Percentiles rank a stretch among this genome's conserved stretches.
Evolutionary conservation across 2,113 vertebrate species (phyloP).

Genomic region (Protobothrops mucrosquamatus): DNA sequence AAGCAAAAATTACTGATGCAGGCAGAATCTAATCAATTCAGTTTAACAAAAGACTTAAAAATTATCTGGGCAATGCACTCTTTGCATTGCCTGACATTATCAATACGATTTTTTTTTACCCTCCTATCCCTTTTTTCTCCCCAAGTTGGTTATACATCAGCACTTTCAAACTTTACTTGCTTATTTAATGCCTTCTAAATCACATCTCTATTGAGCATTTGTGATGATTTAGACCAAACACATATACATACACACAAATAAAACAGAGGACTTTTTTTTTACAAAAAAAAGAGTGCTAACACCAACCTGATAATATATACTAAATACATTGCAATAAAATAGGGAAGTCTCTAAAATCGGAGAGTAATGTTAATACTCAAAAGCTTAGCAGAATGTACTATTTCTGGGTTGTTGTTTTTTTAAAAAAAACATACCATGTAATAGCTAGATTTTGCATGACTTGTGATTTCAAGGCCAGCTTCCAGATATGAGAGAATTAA

Average conservation of each 20-base stretch:
- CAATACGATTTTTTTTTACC: not conserved
- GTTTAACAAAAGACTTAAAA: not conserved
- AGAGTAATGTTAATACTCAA: not conserved
- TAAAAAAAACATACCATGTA: not conserved
- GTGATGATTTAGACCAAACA: not conserved
- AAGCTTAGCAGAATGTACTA: not conserved
- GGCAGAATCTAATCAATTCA: not conserved
- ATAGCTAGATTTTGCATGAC: not conserved
- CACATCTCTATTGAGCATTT: not conserved
- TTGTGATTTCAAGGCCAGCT: not conserved
- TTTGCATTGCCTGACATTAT: not conserved
- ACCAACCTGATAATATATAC: not conserved
- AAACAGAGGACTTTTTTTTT: not conserved
- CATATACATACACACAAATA: not conserved
- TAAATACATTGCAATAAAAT: not conserved
- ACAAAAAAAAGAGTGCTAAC: not conserved
- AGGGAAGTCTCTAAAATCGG: not conserved
- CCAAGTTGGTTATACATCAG: not conserved
- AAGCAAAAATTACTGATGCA: conserved; percentile 12
- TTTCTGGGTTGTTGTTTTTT: not conserved
- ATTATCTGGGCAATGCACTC: not conserved
- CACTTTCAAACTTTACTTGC: not conserved
- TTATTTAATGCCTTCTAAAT: not conserved
- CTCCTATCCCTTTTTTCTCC: not conserved
- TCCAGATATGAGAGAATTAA: not conserved